Percentiles rank a stretch among this genome's conserved stretches.
phyloP scores from a whole-genome alignment of 2,888 invertebrate species.

The Timandra comae region DNA sequence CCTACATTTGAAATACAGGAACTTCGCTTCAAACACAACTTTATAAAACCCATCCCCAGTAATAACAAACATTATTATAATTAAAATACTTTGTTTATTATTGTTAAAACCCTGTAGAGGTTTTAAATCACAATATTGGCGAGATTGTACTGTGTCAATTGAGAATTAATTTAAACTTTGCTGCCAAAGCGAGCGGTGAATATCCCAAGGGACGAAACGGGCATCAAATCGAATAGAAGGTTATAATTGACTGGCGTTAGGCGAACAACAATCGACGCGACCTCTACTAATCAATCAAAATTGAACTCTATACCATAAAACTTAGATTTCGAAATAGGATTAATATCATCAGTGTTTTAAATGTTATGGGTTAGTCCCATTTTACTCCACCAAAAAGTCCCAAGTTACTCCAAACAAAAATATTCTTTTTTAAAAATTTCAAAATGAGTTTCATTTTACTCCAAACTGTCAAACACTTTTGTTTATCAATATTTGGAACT shows the following conservation, averaged over 20 bases:
- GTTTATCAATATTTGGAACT: too few species aligned
- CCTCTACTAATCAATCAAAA: conserved; percentile 42
- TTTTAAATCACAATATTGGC: conserved; percentile 57
- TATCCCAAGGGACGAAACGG: conserved; percentile 58
- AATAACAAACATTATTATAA: conserved; percentile 21
- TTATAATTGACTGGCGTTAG: conserved; percentile 63
- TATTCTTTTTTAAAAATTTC: too few species aligned
- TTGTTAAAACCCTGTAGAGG: conserved; percentile 38
- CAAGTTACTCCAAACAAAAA: too few species aligned
- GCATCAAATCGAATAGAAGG: conserved; percentile 70
- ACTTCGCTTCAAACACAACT: conserved; percentile 9
- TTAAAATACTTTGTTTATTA: conserved; percentile 30
- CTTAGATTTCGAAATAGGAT: too few species aligned
- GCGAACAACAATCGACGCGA: conserved; percentile 50
- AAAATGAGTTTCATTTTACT: too few species aligned
- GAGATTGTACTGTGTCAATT: conserved; percentile 65
- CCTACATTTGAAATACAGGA: conserved; percentile 20
- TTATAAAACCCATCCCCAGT: conserved; percentile 3
- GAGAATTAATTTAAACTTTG: conserved; percentile 73
- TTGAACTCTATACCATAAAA: too few species aligned
- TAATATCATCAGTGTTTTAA: conserved; percentile 1
- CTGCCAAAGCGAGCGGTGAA: conserved; percentile 60
- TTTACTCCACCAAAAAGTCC: too few species aligned
- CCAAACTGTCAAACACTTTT: too few species aligned
- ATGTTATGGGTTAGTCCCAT: too few species aligned